Conservation (phyloP, 2,888 invertebrate species). For the Stenurella melanura region DNA sequence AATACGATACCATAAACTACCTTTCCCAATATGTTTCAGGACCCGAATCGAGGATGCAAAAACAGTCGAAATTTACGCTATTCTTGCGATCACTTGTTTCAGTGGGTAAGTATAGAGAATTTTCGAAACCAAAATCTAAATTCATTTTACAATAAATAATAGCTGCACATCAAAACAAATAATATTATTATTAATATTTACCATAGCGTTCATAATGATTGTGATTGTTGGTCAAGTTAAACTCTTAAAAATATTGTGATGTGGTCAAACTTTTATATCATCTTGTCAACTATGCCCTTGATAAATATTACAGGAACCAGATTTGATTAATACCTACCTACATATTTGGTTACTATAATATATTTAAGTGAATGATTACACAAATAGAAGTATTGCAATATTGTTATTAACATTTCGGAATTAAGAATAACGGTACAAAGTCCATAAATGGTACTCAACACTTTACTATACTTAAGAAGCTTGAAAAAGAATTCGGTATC, state of each 20-base stretch:
- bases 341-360: background rate
- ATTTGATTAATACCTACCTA: background rate
- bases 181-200: background rate
- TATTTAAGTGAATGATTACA: conserved; percentile 5
- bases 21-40: too few species aligned
- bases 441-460: background rate
- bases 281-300: conserved; percentile 10
- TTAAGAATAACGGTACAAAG: background rate
- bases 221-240: background rate
- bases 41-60: too few species aligned
- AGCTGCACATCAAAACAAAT: background rate
- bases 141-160: too few species aligned
- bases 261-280: conserved; percentile 1
- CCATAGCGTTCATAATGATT: conserved; percentile 18
- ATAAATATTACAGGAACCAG: conserved; percentile 2
- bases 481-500: too few species aligned
- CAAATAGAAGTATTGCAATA: background rate
- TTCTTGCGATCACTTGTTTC: too few species aligned
- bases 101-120: too few species aligned
- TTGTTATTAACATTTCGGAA: background rate
- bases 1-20: too few species aligned
- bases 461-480: too few species aligned
- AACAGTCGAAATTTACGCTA: too few species aligned
- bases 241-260: background rate
- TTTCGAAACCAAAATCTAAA: too few species aligned